Evolutionary conservation across 2,888 invertebrate genomes (phyloP), one percentile per base, ranked within the genome.

Genomic region (Leucoptera coffeella): DNA sequence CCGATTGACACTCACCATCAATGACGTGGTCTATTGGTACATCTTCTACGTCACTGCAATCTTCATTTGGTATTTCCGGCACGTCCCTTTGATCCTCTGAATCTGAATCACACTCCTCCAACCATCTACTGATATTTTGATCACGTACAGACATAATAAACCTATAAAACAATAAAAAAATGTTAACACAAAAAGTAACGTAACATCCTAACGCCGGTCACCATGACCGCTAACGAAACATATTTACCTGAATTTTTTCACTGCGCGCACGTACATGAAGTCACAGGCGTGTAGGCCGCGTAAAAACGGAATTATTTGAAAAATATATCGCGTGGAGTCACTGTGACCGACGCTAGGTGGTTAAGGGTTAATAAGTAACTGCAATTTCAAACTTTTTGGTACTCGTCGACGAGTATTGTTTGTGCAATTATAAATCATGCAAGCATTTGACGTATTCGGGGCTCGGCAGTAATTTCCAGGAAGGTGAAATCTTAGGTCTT

Each of bases 1-100:
- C 31, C 11, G 29, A 29, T 22, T 29, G 31, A 31, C 27, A 29
- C 26, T 29, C 29, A 14, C 24, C 27, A 12, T 26, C 26, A 26
- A 29, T 29, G n/a, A 31, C 21, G 24, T 31, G 29, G 26, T 29
- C 31, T 11, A 31, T 21, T 26, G 31, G 31, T 14, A 31, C 15
- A 27, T 29, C 29, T 29, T 31, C 31, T 12, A 30, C 23, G 24
- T 30, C 27, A 23, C 30, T 29, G 19, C 30, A 32, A 12, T 28
- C 32, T 30, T 26, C 26, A 23, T 32, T 29, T 25, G 28, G 28
- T 10, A 29, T 13, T 30, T 32, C 28, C 15, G 30, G 30, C 26
- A 19, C 12, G 14, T 9, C 9, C 8, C 20, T 15, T 30, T 28
- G 15, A 21, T 29, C 15, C 22, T 28, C 28, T 8, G 22, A 12